These are phyloP conservation scores for Anarhynchus alexandrinus DNA, from an alignment of 2,113 vertebrate genomes.

Conservation along the genomic window DNA sequence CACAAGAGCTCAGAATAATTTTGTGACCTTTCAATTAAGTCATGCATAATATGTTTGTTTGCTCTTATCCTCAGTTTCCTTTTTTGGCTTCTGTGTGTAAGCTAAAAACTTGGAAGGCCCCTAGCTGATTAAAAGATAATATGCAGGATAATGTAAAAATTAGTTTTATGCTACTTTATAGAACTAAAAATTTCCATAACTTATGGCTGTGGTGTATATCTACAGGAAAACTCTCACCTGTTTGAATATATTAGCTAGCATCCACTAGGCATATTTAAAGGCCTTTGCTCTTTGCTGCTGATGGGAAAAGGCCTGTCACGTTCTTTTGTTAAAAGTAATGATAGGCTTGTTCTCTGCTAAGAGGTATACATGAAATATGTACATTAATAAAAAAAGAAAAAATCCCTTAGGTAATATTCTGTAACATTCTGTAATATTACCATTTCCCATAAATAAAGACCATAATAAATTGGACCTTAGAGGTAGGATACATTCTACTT, in stretches of 20 bases:
- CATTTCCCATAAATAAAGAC: background rate
- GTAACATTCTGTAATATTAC: background rate
- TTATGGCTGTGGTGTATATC: background rate
- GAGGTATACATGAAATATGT: background rate
- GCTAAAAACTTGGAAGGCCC: background rate
- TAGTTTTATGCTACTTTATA: background rate
- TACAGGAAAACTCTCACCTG: background rate
- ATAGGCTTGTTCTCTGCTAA: background rate
- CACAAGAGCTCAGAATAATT: background rate
- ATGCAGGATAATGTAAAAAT: background rate
- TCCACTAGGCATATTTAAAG: background rate
- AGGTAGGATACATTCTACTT: background rate
- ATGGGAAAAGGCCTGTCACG: background rate
- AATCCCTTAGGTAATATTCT: background rate
- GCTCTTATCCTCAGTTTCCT: constrained; percentile 9
- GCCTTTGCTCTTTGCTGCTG: background rate
- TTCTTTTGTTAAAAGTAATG: background rate
- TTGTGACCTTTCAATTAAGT: constrained; percentile 50
- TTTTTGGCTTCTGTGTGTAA: background rate
- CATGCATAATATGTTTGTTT: background rate
- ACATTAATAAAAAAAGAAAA: background rate
- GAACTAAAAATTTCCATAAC: background rate
- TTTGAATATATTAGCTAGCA: background rate
- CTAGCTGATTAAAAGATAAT: background rate
- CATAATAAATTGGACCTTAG: background rate